phyloP scores from a whole-genome alignment of 2,888 invertebrate species.

The Hemistola chrysoprasaria region DNA sequence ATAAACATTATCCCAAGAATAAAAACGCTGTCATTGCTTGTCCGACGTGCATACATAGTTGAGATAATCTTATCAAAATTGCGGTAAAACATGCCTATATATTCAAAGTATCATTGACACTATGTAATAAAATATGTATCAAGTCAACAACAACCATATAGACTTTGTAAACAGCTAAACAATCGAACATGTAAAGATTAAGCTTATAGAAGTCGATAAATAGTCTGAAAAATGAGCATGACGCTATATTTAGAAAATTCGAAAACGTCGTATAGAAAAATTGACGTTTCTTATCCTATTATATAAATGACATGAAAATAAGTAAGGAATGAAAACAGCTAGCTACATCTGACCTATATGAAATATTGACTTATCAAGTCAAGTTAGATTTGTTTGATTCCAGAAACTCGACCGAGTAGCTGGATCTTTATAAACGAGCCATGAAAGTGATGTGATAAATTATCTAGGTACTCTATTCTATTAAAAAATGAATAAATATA shows the following conservation, averaged over 20 bases:
- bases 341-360: slow-evolving; percentile 11
- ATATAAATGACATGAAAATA: slow-evolving; percentile 11
- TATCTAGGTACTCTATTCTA: slow-evolving; percentile 24
- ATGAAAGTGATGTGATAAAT: slow-evolving; percentile 8
- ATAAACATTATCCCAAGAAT: too few relatives aligned
- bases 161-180: slow-evolving; percentile 74
- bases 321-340: slow-evolving; percentile 11
- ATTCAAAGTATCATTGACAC: too few relatives aligned
- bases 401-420: slow-evolving; percentile 10
- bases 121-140: slow-evolving; percentile 72
- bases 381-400: too few relatives aligned
- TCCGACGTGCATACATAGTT: too few relatives aligned
- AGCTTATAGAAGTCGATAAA: slow-evolving; percentile 51
- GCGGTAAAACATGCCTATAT: too few relatives aligned
- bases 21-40: too few relatives aligned
- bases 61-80: too few relatives aligned
- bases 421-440: slow-evolving; percentile 20
- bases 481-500: slow-evolving; percentile 60
- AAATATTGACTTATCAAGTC: slow-evolving; percentile 7
- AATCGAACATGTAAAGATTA: slow-evolving; percentile 53
- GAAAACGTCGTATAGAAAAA: slow-evolving; percentile 26
- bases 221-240: slow-evolving; percentile 37
- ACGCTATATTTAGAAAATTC: slow-evolving; percentile 33
- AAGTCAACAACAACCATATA: slow-evolving; percentile 74
- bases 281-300: slow-evolving; percentile 20